Evolutionary conservation across 2,888 invertebrate species (phyloP).

Genomic region (Hirtodrosophila confusa): DNA sequence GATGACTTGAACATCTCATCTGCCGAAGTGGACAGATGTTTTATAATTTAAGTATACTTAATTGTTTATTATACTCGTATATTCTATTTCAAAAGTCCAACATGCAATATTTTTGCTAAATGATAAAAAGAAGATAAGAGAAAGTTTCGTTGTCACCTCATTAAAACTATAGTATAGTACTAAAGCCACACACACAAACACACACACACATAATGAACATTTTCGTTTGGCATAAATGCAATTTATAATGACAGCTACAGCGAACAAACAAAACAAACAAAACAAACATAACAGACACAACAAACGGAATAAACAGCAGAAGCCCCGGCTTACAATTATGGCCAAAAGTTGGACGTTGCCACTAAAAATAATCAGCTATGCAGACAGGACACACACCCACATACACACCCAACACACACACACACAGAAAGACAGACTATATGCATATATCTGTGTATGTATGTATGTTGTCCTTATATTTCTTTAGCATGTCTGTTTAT

Average conservation of each 20-base stretch:
- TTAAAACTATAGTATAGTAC: slow-evolving; percentile 18
- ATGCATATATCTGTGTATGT: not conserved
- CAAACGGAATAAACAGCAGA: slow-evolving; percentile 18
- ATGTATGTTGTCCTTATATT: slow-evolving; percentile 5
- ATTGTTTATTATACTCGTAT: too few relatives aligned
- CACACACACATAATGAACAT: slow-evolving; percentile 12
- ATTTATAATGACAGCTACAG: slow-evolving; percentile 73
- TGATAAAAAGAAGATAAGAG: too few relatives aligned
- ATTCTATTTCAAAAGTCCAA: too few relatives aligned
- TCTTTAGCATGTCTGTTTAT: slow-evolving; percentile 49
- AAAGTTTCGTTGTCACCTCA: slow-evolving; percentile 34
- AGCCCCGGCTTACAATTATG: slow-evolving; percentile 64
- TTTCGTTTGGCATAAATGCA: slow-evolving; percentile 59
- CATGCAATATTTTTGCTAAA: too few relatives aligned
- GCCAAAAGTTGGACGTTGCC: slow-evolving; percentile 53
- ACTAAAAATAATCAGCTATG: slow-evolving; percentile 51
- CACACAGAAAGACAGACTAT: too few relatives aligned
- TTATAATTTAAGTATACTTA: too few relatives aligned
- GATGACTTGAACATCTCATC: too few relatives aligned
- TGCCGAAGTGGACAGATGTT: too few relatives aligned
- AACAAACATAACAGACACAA: slow-evolving; percentile 24
- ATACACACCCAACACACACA: not conserved
- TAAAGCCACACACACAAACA: slow-evolving; percentile 25
- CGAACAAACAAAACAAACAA: slow-evolving; percentile 41
- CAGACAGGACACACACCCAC: slow-evolving; percentile 8